phyloP scores from a whole-genome alignment of 2,797 vertebrate species.

The Lutjanus campechanus region DNA sequence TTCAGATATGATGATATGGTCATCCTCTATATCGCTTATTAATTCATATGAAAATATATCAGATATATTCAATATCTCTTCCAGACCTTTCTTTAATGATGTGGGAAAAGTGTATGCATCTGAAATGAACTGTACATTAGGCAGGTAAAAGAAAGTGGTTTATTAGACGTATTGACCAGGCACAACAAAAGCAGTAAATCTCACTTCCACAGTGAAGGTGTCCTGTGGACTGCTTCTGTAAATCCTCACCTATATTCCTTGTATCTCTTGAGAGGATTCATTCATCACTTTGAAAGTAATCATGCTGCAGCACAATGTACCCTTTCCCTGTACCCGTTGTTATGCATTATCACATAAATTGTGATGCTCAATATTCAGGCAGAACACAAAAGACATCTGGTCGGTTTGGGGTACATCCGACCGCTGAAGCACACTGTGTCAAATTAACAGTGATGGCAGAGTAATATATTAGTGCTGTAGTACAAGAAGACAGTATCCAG shows the following conservation, averaged over 20 bases:
- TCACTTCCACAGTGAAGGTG: conserved; percentile 18
- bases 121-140: conserved; percentile 13
- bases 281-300: conserved; percentile 64
- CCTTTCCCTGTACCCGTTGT: conserved; percentile 13
- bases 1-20: too few species aligned
- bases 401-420: conserved; percentile 33
- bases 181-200: conserved; percentile 19
- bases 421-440: conserved; percentile 40
- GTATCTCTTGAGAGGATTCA: conserved; percentile 26
- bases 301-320: conserved; percentile 24
- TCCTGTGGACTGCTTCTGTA: conserved; percentile 25
- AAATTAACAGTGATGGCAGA: conserved; percentile 46
- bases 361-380: conserved; percentile 41
- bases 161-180: conserved; percentile 41
- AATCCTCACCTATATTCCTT: conserved; percentile 13
- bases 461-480: conserved; percentile 42
- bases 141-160: conserved; percentile 13
- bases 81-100: background rate
- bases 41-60: too few species aligned
- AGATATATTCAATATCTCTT: too few species aligned
- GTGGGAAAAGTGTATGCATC: background rate
- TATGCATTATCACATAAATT: conserved; percentile 40
- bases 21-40: too few species aligned
- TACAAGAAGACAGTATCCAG: conserved; percentile 31
- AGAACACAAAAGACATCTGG: conserved; percentile 49